Conservation (phyloP, 2,888 invertebrate species). For the Steinernema carpocapsae region DNA sequence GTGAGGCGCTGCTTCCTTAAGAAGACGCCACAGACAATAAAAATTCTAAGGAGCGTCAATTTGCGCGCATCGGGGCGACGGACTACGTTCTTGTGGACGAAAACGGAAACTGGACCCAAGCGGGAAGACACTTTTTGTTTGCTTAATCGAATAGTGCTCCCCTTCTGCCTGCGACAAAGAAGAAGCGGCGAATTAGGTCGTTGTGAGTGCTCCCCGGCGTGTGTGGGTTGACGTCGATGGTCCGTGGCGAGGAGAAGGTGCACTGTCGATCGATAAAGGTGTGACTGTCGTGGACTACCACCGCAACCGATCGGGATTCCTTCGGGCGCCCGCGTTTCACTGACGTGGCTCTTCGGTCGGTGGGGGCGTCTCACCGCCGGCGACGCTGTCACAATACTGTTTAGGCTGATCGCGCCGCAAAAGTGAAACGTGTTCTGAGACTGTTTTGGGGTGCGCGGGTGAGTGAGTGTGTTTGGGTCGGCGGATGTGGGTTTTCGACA, state of each 20-base stretch:
- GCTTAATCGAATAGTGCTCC: conserved; percentile 10
- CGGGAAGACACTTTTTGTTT: conserved; percentile 4
- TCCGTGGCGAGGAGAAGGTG: neutral
- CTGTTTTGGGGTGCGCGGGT: neutral
- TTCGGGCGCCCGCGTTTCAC: neutral
- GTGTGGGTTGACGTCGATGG: neutral
- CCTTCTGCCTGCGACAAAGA: neutral
- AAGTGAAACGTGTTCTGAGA: neutral
- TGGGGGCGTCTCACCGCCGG: neutral
- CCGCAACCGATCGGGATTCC: neutral
- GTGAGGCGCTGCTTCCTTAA: too few relatives aligned
- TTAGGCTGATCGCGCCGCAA: neutral
- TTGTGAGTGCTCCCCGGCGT: too few relatives aligned
- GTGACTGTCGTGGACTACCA: too few relatives aligned
- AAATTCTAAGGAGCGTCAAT: neutral
- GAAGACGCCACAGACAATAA: neutral
- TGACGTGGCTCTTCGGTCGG: neutral
- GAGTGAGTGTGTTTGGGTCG: neutral
- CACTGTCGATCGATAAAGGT: neutral
- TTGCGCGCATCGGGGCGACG: neutral
- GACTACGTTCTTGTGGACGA: neutral
- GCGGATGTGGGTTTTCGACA: neutral
- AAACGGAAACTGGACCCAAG: neutral
- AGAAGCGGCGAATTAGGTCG: conserved; percentile 17
- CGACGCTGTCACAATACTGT: conserved; percentile 24